Percentiles rank a stretch among this genome's conserved stretches.
Evolutionary conservation across 2,888 invertebrate genomes (phyloP).

Genomic region (Leptopilina drosophilae): DNA sequence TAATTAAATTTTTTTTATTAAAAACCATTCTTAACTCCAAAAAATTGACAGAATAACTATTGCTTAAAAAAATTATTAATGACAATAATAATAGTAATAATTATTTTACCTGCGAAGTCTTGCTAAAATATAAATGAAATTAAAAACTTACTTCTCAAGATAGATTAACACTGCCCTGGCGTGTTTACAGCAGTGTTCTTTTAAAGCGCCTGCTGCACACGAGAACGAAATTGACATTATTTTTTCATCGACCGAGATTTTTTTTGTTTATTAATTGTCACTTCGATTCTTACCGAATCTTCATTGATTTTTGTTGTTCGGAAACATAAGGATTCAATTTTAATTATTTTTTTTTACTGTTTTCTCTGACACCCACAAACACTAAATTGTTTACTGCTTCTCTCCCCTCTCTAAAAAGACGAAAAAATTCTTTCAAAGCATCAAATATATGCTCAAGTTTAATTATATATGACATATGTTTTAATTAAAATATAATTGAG

Average conservation of each 20-base stretch:
- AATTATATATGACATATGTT: no score
- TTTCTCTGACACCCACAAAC: not conserved
- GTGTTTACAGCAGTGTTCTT: not conserved
- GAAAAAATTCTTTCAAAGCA: no score
- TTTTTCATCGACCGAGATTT: not conserved
- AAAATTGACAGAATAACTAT: no score
- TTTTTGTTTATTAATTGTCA: not conserved
- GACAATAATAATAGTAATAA: not conserved
- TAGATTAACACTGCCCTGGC: not conserved
- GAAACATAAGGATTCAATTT: not conserved
- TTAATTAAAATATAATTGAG: no score
- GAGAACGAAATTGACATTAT: not conserved
- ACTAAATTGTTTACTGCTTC: not conserved
- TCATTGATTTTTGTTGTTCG: not conserved
- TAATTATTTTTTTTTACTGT: not conserved
- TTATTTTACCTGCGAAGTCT: no score
- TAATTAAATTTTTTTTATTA: no score
- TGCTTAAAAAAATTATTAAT: not conserved
- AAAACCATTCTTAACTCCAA: no score
- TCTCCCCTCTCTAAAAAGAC: no score
- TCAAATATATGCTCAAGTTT: no score
- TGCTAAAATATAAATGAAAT: not conserved
- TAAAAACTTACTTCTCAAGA: not conserved
- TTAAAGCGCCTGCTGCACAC: not conserved
- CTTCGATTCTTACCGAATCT: not conserved